Evolutionary conservation across 2,797 vertebrate species (phyloP), one percentile per base, ranked within the genome.

Genomic region (Coregonus sp.): DNA sequence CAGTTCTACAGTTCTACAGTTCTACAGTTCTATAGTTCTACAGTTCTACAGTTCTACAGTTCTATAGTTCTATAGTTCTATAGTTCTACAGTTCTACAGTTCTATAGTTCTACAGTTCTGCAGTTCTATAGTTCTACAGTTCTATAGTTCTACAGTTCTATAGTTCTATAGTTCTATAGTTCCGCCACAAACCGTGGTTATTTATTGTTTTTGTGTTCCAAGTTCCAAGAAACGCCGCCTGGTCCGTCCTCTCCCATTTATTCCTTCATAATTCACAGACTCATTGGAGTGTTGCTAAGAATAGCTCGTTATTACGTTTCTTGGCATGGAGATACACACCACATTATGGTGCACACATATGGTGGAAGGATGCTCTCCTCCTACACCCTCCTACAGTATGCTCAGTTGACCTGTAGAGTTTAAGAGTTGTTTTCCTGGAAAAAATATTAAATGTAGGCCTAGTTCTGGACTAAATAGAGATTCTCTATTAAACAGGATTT

Each of bases 241-340:
- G n/a, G 18, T 59, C 56, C 56, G 7, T 59, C 56, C 56, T 59
- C 56, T 59, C n/a, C 56, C 2, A 20, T 59, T 20, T 59, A 18
- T 59, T 59, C 56, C n/a, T 59, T n/a, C 56, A 59, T 59, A 20
- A 59, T 59, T 59, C 5, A 47, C 40, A 59, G 56, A 20, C 56
- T 59, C 56, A 59, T 59, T 59, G 56, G 56, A 20, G 56, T 59
- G 56, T n/a, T 59, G 54, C 56, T 59, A 59, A 59, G 56, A 59
- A 59, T 59, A 59, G 56, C 56, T 7, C 20, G 56, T 59, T 59
- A 59, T 59, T 59, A 59, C 18, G 56, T n/a, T 59, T 35, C 71
- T 15, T 59, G 56, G 18, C 56, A 20, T n/a, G 5, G 6, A n/a
- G 18, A n/a, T 20, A 18, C 56, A 59, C 18, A n/a, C n/a, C n/a